Conservation (phyloP, 2,888 invertebrate genomes). For the Diogma glabrata region DNA sequence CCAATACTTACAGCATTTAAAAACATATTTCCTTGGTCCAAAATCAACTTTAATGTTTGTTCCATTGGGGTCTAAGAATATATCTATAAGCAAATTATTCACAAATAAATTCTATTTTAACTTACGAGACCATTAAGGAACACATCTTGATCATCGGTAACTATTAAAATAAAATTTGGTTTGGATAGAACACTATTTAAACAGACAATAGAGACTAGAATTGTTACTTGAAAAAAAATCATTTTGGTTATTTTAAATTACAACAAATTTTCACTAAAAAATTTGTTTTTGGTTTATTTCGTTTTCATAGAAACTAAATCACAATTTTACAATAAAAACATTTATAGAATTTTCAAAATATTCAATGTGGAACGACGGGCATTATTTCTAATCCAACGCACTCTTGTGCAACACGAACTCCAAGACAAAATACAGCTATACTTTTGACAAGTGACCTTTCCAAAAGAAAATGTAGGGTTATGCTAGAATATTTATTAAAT, state of each 20-base stretch:
- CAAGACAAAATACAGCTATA: conserved; percentile 62
- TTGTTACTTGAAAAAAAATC: too few species aligned
- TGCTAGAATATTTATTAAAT: neutral
- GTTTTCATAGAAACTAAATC: too few species aligned
- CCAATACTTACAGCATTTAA: conserved; percentile 53
- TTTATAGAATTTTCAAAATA: too few species aligned
- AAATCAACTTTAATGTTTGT: conserved; percentile 49
- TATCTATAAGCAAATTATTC: conserved; percentile 35
- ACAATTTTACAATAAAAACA: too few species aligned
- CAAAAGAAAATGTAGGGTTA: conserved; percentile 9
- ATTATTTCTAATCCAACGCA: conserved; percentile 63
- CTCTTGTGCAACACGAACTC: conserved; percentile 67
- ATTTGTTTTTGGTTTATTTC: too few species aligned
- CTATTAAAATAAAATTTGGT: conserved; percentile 65
- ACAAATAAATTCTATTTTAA: conserved; percentile 22
- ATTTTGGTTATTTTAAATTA: too few species aligned
- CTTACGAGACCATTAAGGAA: conserved; percentile 66
- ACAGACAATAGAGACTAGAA: too few species aligned
- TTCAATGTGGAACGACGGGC: conserved; percentile 37
- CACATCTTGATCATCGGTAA: conserved; percentile 81
- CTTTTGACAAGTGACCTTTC: conserved; percentile 70
- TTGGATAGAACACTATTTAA: too few species aligned
- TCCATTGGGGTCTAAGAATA: conserved; percentile 53
- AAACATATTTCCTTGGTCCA: conserved; percentile 53
- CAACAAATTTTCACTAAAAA: too few species aligned